phyloP scores from a whole-genome alignment of 1,140 invertebrate species.

The Anoplolepis gracilipes region DNA sequence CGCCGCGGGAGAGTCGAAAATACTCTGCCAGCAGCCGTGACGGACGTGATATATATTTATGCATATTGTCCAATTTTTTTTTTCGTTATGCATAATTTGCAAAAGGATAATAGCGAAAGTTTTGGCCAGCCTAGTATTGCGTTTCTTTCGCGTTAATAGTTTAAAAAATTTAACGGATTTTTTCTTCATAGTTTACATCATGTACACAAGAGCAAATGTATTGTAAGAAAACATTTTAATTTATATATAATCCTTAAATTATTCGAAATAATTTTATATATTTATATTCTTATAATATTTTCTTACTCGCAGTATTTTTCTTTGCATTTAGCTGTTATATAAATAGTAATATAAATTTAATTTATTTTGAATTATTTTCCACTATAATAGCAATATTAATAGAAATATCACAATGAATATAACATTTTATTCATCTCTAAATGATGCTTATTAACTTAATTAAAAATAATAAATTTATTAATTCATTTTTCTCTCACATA shows the following conservation, averaged over 20 bases:
- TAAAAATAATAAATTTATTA: slow-evolving; percentile 18
- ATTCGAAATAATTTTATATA: not conserved
- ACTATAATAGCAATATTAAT: slow-evolving; percentile 8
- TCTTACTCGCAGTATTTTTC: not conserved
- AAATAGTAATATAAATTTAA: not conserved
- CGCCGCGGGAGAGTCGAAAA: slow-evolving; percentile 49
- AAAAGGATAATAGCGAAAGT: slow-evolving; percentile 13
- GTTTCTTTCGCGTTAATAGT: not conserved
- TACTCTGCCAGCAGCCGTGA: slow-evolving; percentile 39
- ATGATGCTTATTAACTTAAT: not conserved
- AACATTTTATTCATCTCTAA: not conserved
- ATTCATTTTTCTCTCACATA: not conserved
- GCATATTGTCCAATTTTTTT: slow-evolving; percentile 31
- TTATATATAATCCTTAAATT: slow-evolving; percentile 13
- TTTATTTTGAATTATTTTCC: not conserved
- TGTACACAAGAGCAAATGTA: too few relatives aligned
- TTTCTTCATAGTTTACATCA: too few relatives aligned
- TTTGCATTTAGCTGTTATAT: not conserved
- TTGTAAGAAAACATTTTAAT: too few relatives aligned
- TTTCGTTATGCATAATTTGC: slow-evolving; percentile 5
- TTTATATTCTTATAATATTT: not conserved
- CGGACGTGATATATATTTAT: slow-evolving; percentile 45
- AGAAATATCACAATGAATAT: not conserved
- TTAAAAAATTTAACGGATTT: not conserved
- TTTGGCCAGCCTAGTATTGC: not conserved